Evolutionary conservation across 2,797 vertebrate genomes (phyloP), one percentile per base, ranked within the genome.

Genomic region (Otolemur crassicaudatus): DNA sequence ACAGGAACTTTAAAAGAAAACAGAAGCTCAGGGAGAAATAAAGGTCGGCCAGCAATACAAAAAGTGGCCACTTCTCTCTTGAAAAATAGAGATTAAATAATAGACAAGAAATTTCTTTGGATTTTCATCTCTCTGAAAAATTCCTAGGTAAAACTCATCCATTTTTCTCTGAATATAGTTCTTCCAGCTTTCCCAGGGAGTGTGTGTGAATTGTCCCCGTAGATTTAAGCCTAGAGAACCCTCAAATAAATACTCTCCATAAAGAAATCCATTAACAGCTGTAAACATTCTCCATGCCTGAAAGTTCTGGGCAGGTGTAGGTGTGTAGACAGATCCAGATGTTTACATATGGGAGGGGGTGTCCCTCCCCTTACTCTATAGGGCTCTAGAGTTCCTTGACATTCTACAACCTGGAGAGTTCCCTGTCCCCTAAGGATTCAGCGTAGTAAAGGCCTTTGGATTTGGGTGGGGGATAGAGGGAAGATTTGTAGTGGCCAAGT

Each of bases 1-100:
- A n/a, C 13, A 95, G 83, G 23, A 90, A 91, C 76, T 97, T 97
- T 76, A 95, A 95, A 96, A 94, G 58, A 93, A 91, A 91, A 81
- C 12, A 92, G 34, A 91, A 69, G 85, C 19, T 86, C 70, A n/a
- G 20, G 77, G 63, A 76, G 53, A 75, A 81, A 23, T 83, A 72
- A 94, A 81, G 65, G 63, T 60, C 31, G 53, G n/a, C 10, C 31
- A 89, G 34, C 22, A 53, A 29, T 81, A 80, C 12, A 77, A 89
- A 79, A 91, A 69, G 43, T 27, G 61, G 40, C n/a, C 77, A 72
- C 20, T 56, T 94, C 61, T 96, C 25, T 34, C n/a, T 67, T 31
- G 34, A 34, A 94, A 94, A 84, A 77, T 7, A 69, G 14, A 86
- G 65, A 83, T 9, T 73, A 69, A 60, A 37, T 19, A 31, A 34